These are phyloP conservation scores for Lissonota sp. DNA, from an alignment of 2,888 invertebrate species.

Conservation along the genomic window DNA sequence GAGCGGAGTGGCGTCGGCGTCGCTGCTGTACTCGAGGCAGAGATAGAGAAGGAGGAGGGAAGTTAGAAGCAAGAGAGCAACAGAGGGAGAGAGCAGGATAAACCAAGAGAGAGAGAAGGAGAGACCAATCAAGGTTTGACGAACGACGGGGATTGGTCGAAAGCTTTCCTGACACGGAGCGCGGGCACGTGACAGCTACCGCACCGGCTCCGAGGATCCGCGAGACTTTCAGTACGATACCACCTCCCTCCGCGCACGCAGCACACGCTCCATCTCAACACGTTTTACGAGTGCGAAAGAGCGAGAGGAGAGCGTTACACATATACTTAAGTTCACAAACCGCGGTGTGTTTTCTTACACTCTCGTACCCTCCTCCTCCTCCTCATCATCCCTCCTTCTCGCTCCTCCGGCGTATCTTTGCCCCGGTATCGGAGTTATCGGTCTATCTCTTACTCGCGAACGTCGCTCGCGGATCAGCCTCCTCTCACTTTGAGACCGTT, in stretches of 20 bases:
- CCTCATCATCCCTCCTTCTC: not conserved
- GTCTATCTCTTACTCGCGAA: constrained; percentile 61
- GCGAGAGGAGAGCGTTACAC: constrained; percentile 56
- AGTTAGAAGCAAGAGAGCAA: constrained; percentile 21
- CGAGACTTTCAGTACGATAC: constrained; percentile 83
- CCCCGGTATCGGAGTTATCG: constrained; percentile 51
- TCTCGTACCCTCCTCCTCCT: constrained; percentile 20
- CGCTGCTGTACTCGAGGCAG: constrained; percentile 40
- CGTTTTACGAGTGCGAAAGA: constrained; percentile 38
- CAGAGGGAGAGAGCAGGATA: constrained; percentile 48
- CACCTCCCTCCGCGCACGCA: constrained; percentile 83
- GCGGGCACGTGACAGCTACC: constrained; percentile 84
- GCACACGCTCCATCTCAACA: constrained; percentile 66
- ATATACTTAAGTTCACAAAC: constrained; percentile 51
- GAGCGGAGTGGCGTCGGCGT: constrained; percentile 69
- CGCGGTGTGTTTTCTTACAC: constrained; percentile 53
- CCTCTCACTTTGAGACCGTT: constrained; percentile 58
- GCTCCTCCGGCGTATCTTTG: constrained; percentile 26
- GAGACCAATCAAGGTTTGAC: constrained; percentile 87
- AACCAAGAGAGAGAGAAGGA: constrained; percentile 71
- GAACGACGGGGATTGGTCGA: constrained; percentile 84
- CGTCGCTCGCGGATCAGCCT: constrained; percentile 56
- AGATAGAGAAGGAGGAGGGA: constrained; percentile 74
- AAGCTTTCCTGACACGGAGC: constrained; percentile 83
- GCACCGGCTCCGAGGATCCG: constrained; percentile 82